A percentile compares a stretch with the other conserved stretches of the same genome.
Evolutionary conservation across 1,140 invertebrate genomes (phyloP).

Genomic region (Mycetomoellerius zeteki): DNA sequence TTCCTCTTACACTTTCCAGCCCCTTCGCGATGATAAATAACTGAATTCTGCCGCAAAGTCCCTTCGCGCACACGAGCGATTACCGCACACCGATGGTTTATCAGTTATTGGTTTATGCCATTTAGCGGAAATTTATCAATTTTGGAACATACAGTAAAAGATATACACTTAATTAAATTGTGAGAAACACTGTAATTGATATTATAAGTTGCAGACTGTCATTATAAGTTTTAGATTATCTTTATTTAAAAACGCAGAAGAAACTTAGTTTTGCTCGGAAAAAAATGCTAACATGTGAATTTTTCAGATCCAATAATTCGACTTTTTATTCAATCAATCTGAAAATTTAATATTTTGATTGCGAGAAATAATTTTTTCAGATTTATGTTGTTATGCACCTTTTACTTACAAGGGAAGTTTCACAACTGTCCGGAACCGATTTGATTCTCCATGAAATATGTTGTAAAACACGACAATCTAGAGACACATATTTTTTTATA

Average conservation of each 20-base stretch:
- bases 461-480: no score
- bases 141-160: background rate
- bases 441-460: no score
- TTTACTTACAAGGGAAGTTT: no score
- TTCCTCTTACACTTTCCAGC: constrained; percentile 36
- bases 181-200: background rate
- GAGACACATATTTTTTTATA: no score
- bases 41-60: constrained; percentile 34
- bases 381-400: background rate
- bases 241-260: background rate
- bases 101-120: constrained; percentile 40
- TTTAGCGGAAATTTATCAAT: constrained; percentile 28
- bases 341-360: background rate
- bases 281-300: background rate
- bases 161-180: background rate
- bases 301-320: background rate
- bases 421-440: no score
- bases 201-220: background rate
- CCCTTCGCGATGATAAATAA: constrained; percentile 59
- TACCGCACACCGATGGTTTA: constrained; percentile 28
- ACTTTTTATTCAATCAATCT: background rate
- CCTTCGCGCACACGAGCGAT: constrained; percentile 7
- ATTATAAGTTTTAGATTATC: background rate
- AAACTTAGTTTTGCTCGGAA: constrained; percentile 8
- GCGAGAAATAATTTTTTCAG: background rate